These are phyloP conservation scores for Galeopterus variegatus DNA, from an alignment of 2,113 vertebrate species.

Conservation along the genomic window DNA sequence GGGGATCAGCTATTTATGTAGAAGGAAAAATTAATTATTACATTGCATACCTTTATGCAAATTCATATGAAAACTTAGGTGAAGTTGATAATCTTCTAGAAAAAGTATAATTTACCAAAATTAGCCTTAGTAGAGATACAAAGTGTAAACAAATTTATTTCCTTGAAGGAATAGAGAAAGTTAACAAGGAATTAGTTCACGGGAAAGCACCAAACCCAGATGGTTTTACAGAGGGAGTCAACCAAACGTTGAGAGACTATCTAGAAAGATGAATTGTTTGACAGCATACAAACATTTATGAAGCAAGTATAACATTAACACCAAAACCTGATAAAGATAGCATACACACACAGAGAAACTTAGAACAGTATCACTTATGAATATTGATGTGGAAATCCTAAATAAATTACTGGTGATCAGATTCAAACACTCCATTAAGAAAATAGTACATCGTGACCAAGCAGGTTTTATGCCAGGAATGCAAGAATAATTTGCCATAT, in stretches of 20 bases:
- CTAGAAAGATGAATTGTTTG: not conserved
- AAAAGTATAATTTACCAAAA: not conserved
- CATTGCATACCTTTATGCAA: not conserved
- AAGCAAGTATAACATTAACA: not conserved
- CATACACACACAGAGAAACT: not conserved
- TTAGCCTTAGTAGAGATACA: not conserved
- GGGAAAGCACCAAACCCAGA: not conserved
- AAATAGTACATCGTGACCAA: not conserved
- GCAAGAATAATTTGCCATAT: not conserved
- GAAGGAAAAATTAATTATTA: not conserved
- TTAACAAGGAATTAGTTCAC: not conserved
- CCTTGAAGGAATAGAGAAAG: not conserved
- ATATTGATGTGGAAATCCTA: not conserved
- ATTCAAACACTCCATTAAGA: not conserved
- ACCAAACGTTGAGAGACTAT: not conserved
- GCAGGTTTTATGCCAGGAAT: not conserved
- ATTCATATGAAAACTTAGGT: constrained; percentile 5
- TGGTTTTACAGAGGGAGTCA: not conserved
- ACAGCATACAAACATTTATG: not conserved
- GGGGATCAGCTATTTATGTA: not conserved
- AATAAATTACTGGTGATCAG: not conserved
- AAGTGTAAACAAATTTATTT: not conserved
- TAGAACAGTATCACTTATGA: not conserved
- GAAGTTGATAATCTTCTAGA: not conserved
- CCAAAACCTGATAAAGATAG: not conserved